Base-by-base conservation (phyloP, 2,113 vertebrate genomes). In the Tringa solitaria region DNA sequence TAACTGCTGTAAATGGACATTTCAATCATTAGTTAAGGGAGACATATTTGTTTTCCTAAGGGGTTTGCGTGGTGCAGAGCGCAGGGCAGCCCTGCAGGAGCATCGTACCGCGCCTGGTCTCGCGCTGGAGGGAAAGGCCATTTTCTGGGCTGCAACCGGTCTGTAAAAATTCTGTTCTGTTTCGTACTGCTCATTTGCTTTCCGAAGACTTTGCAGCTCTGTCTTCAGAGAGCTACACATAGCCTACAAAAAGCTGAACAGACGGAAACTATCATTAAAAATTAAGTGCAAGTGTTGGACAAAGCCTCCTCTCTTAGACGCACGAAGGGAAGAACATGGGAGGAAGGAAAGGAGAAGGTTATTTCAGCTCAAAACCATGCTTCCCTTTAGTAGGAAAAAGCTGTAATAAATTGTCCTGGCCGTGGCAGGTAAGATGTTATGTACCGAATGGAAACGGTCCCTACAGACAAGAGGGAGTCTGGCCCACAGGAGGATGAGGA, bases 151-250 rank as follows among this genome's bases (percentile, higher is more conserved):
- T 17, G 35, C 14, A 32, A 8, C 11, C 46, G 7, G 16, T 4
- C 15, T 24, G 45, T 23, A 16, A 2, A 59, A n/a, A 45, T 41
- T 30, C 4, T 43, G 45, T 12, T 32, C 9, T 6, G 9, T n/a
- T 43, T 37, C 9, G 32, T 12, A 41, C 17, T 23, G 6, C 14
- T 21, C 12, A 28, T 26, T 21, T 33, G 19, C 8, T 43, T 67
- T 27, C 53, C 1, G 0, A 60, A 27, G 15, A 67, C 46, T 7
- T 35, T 56, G 48, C 54, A 28, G 45, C 33, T 80, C 53, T n/a
- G 35, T 18, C 53, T n/a, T 50, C 56, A 37, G 43, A 61, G 54
- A 21, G 48, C 41, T 14, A 56, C 5, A 0, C 0, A 8, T 0
- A 67, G 75, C 28, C 59, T 26, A 21, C 72, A 46, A 32, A 39